These are phyloP conservation scores for Mustela lutreola DNA, from an alignment of 2,113 vertebrate species.

Conservation along the genomic window DNA sequence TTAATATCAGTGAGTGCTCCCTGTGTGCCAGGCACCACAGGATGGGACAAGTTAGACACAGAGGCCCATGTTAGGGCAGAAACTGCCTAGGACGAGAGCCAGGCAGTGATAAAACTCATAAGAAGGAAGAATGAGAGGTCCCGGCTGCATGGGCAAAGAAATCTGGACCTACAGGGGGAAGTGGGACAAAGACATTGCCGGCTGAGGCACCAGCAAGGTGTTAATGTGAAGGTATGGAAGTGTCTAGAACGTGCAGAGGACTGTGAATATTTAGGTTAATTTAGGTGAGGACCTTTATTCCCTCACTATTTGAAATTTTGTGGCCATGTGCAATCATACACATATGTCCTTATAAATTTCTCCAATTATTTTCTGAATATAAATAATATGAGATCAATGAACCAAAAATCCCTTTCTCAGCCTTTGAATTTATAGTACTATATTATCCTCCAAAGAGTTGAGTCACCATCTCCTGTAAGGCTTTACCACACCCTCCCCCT, in stretches of 20 bases:
- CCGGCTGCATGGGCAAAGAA: neutral
- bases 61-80: neutral
- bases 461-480: neutral
- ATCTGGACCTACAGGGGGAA: neutral
- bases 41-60: neutral
- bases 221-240: neutral
- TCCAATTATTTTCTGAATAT: conserved; percentile 7
- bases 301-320: neutral
- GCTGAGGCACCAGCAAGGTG: neutral
- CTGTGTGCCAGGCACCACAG: neutral
- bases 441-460: neutral
- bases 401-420: neutral
- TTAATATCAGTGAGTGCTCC: neutral
- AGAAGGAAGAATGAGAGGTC: neutral
- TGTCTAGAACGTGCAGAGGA: neutral
- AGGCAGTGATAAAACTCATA: neutral
- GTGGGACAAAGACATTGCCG: neutral
- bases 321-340: neutral
- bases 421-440: neutral
- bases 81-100: neutral
- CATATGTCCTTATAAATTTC: neutral
- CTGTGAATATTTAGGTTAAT: neutral
- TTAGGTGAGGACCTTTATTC: neutral
- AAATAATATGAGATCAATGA: conserved; percentile 28
- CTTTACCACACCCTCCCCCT: neutral